Evolutionary conservation across 2,888 invertebrate species (phyloP), one percentile per base, ranked within the genome.

Genomic region (Nomada fucata): DNA sequence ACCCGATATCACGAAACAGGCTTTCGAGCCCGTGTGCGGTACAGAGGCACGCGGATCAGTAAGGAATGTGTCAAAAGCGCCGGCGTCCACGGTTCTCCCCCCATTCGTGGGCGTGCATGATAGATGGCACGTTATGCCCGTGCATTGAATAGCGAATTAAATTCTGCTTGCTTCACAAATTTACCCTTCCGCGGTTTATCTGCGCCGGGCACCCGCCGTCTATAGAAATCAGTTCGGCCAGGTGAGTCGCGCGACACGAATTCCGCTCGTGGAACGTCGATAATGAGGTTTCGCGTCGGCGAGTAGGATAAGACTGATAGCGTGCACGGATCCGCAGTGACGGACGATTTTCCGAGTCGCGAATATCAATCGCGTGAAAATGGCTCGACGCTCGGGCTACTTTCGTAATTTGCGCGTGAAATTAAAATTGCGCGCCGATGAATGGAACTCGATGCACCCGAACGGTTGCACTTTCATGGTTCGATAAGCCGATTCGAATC

Each of bases 51-150:
- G 29, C 23, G 57, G 67, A 71, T 82, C 67, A 36, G 50, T 61
- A 71, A 79, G 79, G 70, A 79, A 79, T 75, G 70, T 67, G 71
- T 74, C 74, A 79, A 79, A 78, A 77, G 69, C 79, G 23, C 59
- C 7, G 29, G 29, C 60, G 13, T 29, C 4, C 15, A 57, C 63
- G 61, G 23, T 55, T 44, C 65, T 55, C 55, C 55, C 18, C 57
- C 23, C n/a, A n/a, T 55, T 47, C 50, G 65, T n/a, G 53, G 47
- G 29, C 57, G 61, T 59, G 18, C 18, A 61, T 65, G 79, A 74
- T 79, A 70, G 78, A 72, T 78, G 55, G 52, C 57, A 29, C 71
- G 47, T 60, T 71, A 47, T 20, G 42, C 15, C n/a, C 65, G 23
- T 61, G 64, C 52, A 59, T 64, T 44, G 26, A 76, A 76, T 42